Evolutionary conservation across 2,797 vertebrate genomes (phyloP), one percentile per base, ranked within the genome.

Genomic region (Gallinago nigripennis): DNA sequence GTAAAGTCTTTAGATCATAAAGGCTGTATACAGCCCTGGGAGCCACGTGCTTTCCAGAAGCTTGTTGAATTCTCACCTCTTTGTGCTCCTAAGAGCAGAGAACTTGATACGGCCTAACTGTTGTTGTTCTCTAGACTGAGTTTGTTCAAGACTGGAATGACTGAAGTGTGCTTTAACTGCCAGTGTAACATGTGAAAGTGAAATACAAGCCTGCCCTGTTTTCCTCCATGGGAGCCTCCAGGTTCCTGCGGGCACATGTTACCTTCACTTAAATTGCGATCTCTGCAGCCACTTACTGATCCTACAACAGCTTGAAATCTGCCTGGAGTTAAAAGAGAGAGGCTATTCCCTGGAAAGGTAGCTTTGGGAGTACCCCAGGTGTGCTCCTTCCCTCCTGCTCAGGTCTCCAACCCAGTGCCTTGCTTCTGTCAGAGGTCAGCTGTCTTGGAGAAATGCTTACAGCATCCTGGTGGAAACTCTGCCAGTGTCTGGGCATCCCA

Each of bases 401-500:
- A 18, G 65, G 41, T 58, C 41, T 76, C 24, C 27, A 27, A 2
- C 35, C 33, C 27, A 1, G 30, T 6, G 35, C 33, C 35, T 77
- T 15, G 57, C 8, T 11, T 48, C 7, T 2, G 7, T 9, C 0
- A 0, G 57, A 35, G 35, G 8, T 56, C 5, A 0, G 43, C 33
- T 65, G 3, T n/a, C 35, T 6, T 5, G 27, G 51, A 30, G 56
- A 45, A 27, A 28, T 8, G 78, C 18, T 60, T 27, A 8, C 0
- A 5, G 66, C 39, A 35, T 69, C 53, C 45, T 50, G 50, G 3
- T 39, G 35, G 4, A 16, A 86, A 16, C 79, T 85, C 39, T 23
- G 11, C 24, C 48, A 6, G 15, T 11, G 51, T 27, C 56, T 20
- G 17, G 46, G 65, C 68, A 53, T 24, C 77, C 61, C 39, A 15